phyloP scores from a whole-genome alignment of 2,888 invertebrate genomes.

The Tetrapedia diversipes region DNA sequence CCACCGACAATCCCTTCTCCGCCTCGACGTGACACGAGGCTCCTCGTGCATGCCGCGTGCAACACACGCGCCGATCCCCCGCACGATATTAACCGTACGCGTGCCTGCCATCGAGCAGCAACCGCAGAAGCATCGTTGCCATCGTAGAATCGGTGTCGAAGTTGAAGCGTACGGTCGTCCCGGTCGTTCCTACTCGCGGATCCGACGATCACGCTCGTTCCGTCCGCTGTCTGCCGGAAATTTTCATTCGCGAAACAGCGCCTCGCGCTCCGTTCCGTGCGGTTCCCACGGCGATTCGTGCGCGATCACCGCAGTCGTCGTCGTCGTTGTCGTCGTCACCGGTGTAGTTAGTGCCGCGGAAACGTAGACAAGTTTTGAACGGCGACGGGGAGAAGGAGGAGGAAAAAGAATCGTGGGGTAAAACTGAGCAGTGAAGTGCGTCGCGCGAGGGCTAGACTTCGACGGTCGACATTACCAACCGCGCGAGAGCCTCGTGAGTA shows the following conservation, averaged over 20 bases:
- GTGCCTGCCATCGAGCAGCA: conserved; percentile 42
- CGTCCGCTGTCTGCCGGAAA: conserved; percentile 26
- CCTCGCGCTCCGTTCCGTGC: neutral
- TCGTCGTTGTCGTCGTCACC: neutral
- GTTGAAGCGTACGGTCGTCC: neutral
- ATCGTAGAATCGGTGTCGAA: conserved; percentile 17
- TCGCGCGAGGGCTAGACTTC: conserved; percentile 57
- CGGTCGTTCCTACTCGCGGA: conserved; percentile 7
- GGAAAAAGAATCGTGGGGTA: conserved; percentile 37
- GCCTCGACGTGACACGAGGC: conserved; percentile 71
- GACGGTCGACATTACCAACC: conserved; percentile 48
- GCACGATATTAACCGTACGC: conserved; percentile 62
- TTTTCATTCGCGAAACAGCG: conserved; percentile 5
- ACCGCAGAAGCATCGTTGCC: conserved; percentile 19
- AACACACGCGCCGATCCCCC: conserved; percentile 69
- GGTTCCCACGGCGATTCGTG: neutral
- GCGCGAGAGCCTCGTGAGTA: conserved; percentile 61
- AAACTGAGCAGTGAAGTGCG: conserved; percentile 50
- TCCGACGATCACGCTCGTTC: conserved; percentile 17
- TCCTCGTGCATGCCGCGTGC: conserved; percentile 70
- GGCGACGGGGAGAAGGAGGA: conserved; percentile 14
- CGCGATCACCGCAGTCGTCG: neutral
- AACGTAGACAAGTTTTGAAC: conserved; percentile 13
- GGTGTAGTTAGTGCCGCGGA: conserved; percentile 28
- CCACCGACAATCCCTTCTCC: conserved; percentile 70